phyloP scores from a whole-genome alignment of 2,113 vertebrate species.

The Enhydra lutris region DNA sequence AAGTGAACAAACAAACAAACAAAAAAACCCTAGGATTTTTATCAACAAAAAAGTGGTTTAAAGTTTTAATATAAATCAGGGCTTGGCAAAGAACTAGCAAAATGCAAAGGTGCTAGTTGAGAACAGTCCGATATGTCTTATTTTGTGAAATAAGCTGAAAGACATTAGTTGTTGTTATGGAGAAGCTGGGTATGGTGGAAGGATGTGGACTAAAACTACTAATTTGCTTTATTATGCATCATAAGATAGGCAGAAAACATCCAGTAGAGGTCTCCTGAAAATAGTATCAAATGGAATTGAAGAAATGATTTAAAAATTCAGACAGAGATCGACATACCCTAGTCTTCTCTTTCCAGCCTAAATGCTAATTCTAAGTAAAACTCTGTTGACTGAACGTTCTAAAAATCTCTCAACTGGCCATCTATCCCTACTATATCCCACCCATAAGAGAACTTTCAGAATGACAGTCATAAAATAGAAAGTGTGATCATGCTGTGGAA shows the following conservation, averaged over 20 bases:
- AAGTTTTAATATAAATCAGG: constrained; percentile 36
- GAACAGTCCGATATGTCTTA: background rate
- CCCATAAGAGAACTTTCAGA: background rate
- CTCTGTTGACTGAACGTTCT: background rate
- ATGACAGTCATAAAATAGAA: background rate
- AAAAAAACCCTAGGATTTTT: background rate
- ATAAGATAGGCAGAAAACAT: background rate
- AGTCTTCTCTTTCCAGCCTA: background rate
- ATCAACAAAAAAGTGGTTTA: constrained; percentile 9
- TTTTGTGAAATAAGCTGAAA: constrained; percentile 14
- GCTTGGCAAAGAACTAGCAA: constrained; percentile 23
- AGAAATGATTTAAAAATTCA: constrained; percentile 13
- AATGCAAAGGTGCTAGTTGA: background rate
- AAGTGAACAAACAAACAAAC: background rate
- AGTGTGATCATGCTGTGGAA: background rate
- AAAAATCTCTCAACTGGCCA: background rate
- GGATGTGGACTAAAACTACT: background rate
- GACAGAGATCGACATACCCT: background rate
- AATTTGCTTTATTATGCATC: background rate
- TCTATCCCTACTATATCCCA: background rate
- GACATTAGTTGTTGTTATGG: background rate
- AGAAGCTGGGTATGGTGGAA: background rate
- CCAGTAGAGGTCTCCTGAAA: background rate
- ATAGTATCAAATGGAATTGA: background rate
- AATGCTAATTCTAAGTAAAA: constrained; percentile 37